phyloP scores from a whole-genome alignment of 2,113 vertebrate species.

The Cheirogaleus medius region DNA sequence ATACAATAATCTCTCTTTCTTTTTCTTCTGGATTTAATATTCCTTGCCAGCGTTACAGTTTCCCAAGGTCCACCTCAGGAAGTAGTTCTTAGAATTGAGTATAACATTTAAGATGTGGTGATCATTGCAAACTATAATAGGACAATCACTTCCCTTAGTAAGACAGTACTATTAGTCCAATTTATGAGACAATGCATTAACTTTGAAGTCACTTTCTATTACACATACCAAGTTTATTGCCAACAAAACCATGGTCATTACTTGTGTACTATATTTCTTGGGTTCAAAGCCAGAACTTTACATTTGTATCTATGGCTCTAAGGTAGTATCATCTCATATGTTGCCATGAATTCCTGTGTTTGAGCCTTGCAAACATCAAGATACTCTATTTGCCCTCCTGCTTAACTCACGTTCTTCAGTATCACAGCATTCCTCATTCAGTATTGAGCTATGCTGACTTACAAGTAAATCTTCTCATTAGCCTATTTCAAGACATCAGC shows the following conservation, averaged over 20 bases:
- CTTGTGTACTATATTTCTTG: background rate
- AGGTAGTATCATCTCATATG: background rate
- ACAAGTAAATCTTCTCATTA: background rate
- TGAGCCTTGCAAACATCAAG: background rate
- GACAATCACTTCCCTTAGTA: background rate
- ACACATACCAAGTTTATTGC: background rate
- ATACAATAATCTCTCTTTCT: background rate
- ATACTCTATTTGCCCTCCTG: background rate
- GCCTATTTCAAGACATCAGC: background rate
- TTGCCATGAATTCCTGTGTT: background rate
- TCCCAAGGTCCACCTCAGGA: background rate
- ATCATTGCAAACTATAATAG: background rate
- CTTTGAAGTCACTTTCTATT: background rate
- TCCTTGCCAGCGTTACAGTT: background rate
- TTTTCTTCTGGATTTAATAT: background rate
- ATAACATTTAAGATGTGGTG: background rate
- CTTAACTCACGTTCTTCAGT: background rate
- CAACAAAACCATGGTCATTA: background rate
- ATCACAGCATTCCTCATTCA: background rate
- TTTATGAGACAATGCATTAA: background rate
- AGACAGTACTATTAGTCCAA: background rate
- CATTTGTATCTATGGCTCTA: background rate
- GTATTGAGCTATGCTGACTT: background rate
- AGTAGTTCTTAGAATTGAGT: background rate
- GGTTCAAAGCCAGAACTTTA: background rate